phyloP scores from a whole-genome alignment of 2,888 invertebrate genomes.

The Drosophila sordidula region DNA sequence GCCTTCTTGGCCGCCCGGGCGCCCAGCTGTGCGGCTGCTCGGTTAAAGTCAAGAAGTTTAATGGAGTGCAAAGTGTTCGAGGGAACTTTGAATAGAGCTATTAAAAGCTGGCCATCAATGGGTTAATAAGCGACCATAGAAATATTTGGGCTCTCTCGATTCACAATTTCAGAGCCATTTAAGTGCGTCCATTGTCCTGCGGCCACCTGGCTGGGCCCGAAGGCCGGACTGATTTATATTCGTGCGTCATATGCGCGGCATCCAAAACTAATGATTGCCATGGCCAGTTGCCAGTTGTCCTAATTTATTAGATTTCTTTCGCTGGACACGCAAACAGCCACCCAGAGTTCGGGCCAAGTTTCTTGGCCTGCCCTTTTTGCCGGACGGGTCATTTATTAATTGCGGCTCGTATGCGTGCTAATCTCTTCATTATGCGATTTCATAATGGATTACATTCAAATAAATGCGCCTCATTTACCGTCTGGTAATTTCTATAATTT shows the following conservation, averaged over 20 bases:
- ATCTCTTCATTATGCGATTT: slow-evolving; percentile 81
- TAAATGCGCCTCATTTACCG: slow-evolving; percentile 75
- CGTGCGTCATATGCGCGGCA: slow-evolving; percentile 53
- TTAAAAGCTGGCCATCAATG: slow-evolving; percentile 65
- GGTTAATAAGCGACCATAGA: slow-evolving; percentile 64
- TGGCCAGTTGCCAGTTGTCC: slow-evolving; percentile 36
- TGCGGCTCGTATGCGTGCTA: slow-evolving; percentile 73
- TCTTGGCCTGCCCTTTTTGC: slow-evolving; percentile 15
- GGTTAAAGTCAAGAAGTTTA: slow-evolving; percentile 70
- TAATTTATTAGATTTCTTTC: slow-evolving; percentile 74
- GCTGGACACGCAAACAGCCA: slow-evolving; percentile 61
- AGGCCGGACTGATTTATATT: slow-evolving; percentile 65
- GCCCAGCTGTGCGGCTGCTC: slow-evolving; percentile 20
- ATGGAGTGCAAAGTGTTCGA: slow-evolving; percentile 77
- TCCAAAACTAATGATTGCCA: slow-evolving; percentile 70
- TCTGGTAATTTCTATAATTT: slow-evolving; percentile 78
- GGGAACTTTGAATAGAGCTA: slow-evolving; percentile 56
- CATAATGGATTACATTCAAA: slow-evolving; percentile 81
- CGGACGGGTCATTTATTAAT: slow-evolving; percentile 76
- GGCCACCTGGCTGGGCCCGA: slow-evolving; percentile 30
- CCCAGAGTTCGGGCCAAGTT: slow-evolving; percentile 17
- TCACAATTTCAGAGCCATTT: slow-evolving; percentile 25
- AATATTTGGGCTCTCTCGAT: slow-evolving; percentile 19
- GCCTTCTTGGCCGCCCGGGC: slow-evolving; percentile 28
- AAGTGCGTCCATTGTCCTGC: slow-evolving; percentile 30